Evolutionary conservation across 2,113 vertebrate species (phyloP).

Genomic region (Paedocypris sp.): DNA sequence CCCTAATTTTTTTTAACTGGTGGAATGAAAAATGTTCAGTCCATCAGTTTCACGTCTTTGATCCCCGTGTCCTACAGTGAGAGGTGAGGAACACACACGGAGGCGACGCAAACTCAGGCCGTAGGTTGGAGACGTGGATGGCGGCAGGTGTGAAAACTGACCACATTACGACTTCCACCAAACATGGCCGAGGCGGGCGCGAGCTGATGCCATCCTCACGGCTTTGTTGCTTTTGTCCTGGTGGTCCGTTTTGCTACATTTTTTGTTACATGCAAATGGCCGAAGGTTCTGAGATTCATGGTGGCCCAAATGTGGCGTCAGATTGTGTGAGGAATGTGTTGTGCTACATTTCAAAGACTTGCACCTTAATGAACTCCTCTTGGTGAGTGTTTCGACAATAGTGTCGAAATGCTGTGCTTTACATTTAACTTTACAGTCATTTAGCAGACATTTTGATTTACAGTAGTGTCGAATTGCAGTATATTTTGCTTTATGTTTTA

Average conservation of each 20-base stretch:
- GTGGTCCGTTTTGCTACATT: conserved; percentile 67
- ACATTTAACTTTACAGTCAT: too few relatives aligned
- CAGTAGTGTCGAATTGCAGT: too few relatives aligned
- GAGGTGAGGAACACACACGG: conserved; percentile 53
- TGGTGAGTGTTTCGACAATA: conserved; percentile 5
- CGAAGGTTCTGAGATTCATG: conserved; percentile 17
- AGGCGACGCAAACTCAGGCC: conserved; percentile 36
- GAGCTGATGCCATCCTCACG: conserved; percentile 21
- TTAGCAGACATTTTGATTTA: too few relatives aligned
- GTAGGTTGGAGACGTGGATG: conserved; percentile 37
- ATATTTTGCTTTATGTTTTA: too few relatives aligned
- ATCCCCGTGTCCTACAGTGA: conserved; percentile 42
- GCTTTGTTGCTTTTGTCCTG: conserved; percentile 43
- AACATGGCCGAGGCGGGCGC: conserved; percentile 29
- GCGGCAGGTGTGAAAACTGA: conserved; percentile 52
- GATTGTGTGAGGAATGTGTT: conserved; percentile 13
- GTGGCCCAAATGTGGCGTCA: conserved; percentile 33
- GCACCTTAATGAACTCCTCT: too few relatives aligned
- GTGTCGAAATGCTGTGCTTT: too few relatives aligned
- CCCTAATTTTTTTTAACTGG: too few relatives aligned
- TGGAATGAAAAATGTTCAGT: too few relatives aligned
- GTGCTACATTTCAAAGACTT: not conserved
- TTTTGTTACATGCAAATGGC: conserved; percentile 50
- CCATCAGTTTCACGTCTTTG: conserved; percentile 48
- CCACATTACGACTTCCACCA: conserved; percentile 23